Conservation (phyloP, 2,113 vertebrate species). For the Lepidiolamprologus cunningtoni region DNA sequence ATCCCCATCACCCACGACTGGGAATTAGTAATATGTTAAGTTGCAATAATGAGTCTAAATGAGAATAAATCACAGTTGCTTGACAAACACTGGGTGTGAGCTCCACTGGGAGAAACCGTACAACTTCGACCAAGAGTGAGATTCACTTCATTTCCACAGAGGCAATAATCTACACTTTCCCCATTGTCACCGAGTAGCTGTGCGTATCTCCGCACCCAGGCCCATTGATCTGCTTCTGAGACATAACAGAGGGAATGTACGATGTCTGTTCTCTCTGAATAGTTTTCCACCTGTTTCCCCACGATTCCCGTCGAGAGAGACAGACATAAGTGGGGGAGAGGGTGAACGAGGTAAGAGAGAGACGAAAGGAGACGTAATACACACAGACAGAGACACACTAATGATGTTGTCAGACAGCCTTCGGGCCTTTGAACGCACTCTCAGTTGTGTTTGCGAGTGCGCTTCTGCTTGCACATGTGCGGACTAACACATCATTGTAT, state of each 20-base stretch:
- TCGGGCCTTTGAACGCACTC: slow-evolving; percentile 52
- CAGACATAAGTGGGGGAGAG: slow-evolving; percentile 3
- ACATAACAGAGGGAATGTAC: slow-evolving; percentile 3
- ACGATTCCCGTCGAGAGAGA: slow-evolving; percentile 19
- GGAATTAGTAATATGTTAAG: not conserved
- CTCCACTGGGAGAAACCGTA: not conserved
- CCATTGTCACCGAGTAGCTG: not conserved
- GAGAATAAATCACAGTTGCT: not conserved
- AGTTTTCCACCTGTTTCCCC: slow-evolving; percentile 49
- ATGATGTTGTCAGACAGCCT: slow-evolving; percentile 62
- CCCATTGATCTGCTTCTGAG: slow-evolving; percentile 39
- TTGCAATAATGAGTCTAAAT: not conserved
- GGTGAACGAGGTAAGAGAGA: slow-evolving; percentile 12
- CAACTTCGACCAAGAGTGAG: not conserved
- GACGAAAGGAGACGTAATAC: slow-evolving; percentile 31
- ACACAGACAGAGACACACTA: slow-evolving; percentile 55
- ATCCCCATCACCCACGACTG: not conserved
- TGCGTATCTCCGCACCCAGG: not conserved
- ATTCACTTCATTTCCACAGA: slow-evolving; percentile 1
- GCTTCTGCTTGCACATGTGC: slow-evolving; percentile 2
- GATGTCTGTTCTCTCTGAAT: slow-evolving; percentile 21
- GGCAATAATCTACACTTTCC: slow-evolving; percentile 14
- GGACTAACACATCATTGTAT: slow-evolving; percentile 38
- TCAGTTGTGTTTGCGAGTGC: slow-evolving; percentile 30
- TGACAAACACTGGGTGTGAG: not conserved